Evolutionary conservation across 1,140 invertebrate genomes (phyloP), one percentile per base, ranked within the genome.

Genomic region (Drosophila sproati): DNA sequence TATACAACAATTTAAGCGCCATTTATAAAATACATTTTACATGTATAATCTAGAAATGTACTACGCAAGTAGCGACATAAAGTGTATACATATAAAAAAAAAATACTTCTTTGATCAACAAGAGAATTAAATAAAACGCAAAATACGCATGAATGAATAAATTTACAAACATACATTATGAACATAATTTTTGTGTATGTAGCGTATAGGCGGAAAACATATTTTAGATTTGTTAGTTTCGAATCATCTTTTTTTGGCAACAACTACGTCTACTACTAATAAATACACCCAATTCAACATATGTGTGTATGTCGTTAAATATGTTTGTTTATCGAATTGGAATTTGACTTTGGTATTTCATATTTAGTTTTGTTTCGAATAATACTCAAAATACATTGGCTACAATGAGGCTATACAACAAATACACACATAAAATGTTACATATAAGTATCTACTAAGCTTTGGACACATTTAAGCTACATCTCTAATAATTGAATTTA

Each of bases 401-500:
- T 86, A 81, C 78, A 78, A 79, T 73, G 73, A 66, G 68, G 61
- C 75, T 73, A 62, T 62, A 57, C 45, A 70, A 70, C 52, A 57
- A 62, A 45, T 74, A 63, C 72, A 74, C 51, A 74, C 66, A 70
- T 61, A 62, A 70, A 64, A 54, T 69, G 48, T 59, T 81, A 73
- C 51, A 73, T 67, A 87, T 31, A 82, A 60, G 54, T 77, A 74
- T 51, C 45, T 57, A 62, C 43, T 64, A 73, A 32, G 48, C 43
- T 75, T 63, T 78, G 68, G 82, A 87, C 73, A 88, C 73, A 74
- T 64, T 78, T 80, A 78, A 80, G 70, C 83, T 88, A 88, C 73
- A 48, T 63, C 70, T 73, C 85, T 89, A 88, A 88, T 88, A 88
- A 88, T 88, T 88, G 83, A 88, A 72, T 88, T 88, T 85, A 83